Evolutionary conservation across 1,140 invertebrate genomes (phyloP).

Genomic region (Lordiphosa clarofinis): DNA sequence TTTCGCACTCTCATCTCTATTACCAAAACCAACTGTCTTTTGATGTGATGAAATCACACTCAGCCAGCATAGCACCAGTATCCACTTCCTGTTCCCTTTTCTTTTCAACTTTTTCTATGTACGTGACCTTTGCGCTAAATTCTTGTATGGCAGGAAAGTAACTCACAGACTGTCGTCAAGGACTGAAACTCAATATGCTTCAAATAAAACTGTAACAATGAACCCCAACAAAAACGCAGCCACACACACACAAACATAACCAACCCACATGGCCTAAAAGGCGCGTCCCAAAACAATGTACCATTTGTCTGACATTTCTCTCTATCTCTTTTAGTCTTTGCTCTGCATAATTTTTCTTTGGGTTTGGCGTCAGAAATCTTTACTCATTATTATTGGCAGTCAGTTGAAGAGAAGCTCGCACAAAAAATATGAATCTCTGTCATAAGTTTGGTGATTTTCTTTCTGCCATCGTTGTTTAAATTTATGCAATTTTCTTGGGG

Average conservation of each 20-base stretch:
- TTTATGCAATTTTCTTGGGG: too few species aligned
- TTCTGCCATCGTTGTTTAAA: too few species aligned
- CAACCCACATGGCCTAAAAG: slow-evolving; percentile 37
- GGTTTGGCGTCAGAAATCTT: slow-evolving; percentile 63
- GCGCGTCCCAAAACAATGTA: slow-evolving; percentile 50
- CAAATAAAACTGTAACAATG: slow-evolving; percentile 73
- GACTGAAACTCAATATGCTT: slow-evolving; percentile 68
- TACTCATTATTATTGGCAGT: slow-evolving; percentile 70
- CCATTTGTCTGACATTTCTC: slow-evolving; percentile 35
- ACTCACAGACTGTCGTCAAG: slow-evolving; percentile 32
- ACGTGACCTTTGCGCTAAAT: slow-evolving; percentile 68
- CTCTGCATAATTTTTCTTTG: slow-evolving; percentile 48
- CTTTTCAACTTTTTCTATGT: slow-evolving; percentile 19
- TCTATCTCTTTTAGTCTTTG: slow-evolving; percentile 5
- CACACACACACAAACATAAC: slow-evolving; percentile 12
- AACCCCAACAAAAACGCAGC: slow-evolving; percentile 51
- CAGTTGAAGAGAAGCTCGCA: slow-evolving; percentile 22
- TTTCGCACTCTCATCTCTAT: neutral
- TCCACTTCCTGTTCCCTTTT: slow-evolving; percentile 3
- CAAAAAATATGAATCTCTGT: slow-evolving; percentile 9
- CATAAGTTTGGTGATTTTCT: neutral
- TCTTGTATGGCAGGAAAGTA: slow-evolving; percentile 44
- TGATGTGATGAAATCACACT: too few species aligned
- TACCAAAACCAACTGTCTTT: too few species aligned
- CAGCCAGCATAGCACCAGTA: too few species aligned